phyloP scores from a whole-genome alignment of 2,888 invertebrate genomes.

The Apantesis nais region DNA sequence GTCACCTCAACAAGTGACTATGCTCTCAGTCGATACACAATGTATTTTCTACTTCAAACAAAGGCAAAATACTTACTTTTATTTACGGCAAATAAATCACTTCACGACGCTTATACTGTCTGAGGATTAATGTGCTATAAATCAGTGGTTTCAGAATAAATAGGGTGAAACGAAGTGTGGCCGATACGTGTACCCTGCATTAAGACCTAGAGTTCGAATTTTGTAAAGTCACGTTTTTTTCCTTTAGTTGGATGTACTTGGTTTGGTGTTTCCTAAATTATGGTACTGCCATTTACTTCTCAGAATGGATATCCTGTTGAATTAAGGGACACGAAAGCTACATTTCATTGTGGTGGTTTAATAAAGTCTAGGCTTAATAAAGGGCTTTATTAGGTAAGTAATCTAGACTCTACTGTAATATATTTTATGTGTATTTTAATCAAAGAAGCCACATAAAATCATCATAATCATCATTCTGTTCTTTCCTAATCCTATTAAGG shows the following conservation, averaged over 20 bases:
- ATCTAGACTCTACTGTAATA: background rate
- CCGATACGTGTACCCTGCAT: constrained; percentile 5
- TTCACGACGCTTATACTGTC: constrained; percentile 10
- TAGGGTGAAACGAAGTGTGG: constrained; percentile 5
- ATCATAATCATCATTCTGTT: too few relatives aligned
- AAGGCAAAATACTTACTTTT: constrained; percentile 17
- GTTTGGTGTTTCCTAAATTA: constrained; percentile 1
- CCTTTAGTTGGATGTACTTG: background rate
- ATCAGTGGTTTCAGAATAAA: constrained; percentile 21
- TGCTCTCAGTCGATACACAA: background rate
- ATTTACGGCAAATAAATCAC: constrained; percentile 18
- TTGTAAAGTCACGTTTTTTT: background rate
- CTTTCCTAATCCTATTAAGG: background rate
- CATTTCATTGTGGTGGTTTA: background rate
- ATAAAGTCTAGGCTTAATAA: background rate
- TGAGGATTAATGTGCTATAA: constrained; percentile 19
- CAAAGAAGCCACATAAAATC: background rate
- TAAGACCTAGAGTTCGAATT: background rate
- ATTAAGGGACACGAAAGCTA: background rate
- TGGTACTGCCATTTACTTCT: background rate
- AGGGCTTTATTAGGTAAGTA: background rate
- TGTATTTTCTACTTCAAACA: constrained; percentile 6
- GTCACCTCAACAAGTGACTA: background rate
- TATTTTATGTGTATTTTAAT: background rate
- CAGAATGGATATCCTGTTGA: background rate